These are phyloP conservation scores for Forbesichthys papilliferus DNA, from an alignment of 2,113 vertebrate species.

Conservation along the genomic window DNA sequence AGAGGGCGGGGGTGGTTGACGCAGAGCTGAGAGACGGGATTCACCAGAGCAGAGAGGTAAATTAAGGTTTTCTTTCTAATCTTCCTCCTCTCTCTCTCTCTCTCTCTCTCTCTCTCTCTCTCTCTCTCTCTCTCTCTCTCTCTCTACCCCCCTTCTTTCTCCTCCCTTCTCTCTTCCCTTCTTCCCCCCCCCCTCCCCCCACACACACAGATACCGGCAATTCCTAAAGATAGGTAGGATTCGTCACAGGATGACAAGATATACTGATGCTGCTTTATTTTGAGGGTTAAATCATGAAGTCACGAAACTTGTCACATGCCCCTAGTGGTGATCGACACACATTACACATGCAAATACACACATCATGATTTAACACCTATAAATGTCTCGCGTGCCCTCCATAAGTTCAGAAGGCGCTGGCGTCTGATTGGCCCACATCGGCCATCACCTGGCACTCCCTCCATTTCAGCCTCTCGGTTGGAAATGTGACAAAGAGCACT, in stretches of 20 bases:
- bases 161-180: no score
- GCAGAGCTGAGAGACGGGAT: conserved; percentile 17
- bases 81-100: background rate
- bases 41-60: conserved; percentile 20
- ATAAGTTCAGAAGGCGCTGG: background rate
- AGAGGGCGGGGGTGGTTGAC: conserved; percentile 10
- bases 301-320: no score
- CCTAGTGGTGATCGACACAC: no score
- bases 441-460: background rate
- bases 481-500: conserved; percentile 17
- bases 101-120: background rate
- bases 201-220: background rate
- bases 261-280: no score
- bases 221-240: no score
- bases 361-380: no score
- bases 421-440: background rate
- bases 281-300: no score
- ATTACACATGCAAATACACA: no score
- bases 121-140: background rate
- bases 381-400: no score
- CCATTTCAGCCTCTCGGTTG: conserved; percentile 1
- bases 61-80: conserved; percentile 11
- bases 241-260: no score
- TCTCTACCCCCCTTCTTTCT: background rate
- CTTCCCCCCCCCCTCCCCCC: no score